Percentiles rank a stretch among this genome's conserved stretches.
Conservation (phyloP, 2,888 invertebrate species). For the Lasiommata megera region DNA sequence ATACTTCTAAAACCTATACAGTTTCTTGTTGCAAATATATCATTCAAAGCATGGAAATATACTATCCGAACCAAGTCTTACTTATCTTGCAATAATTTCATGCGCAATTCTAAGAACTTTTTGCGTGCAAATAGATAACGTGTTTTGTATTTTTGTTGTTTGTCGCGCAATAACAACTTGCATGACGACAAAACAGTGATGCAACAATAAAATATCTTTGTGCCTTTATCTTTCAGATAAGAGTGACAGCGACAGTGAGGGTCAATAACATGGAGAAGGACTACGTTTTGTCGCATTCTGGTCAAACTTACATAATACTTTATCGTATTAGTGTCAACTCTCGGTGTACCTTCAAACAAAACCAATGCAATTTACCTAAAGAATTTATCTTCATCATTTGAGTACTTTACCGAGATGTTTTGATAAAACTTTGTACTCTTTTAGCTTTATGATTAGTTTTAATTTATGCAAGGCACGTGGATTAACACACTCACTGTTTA, state of each 20-base stretch:
- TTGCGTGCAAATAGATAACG: conserved; percentile 2
- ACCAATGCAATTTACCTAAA: conserved; percentile 5
- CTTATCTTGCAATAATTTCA: neutral
- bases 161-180: conserved; percentile 3
- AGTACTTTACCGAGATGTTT: conserved; percentile 27
- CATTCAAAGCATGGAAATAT: neutral
- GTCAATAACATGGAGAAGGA: conserved; percentile 83
- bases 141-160: conserved; percentile 5
- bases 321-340: conserved; percentile 65
- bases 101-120: neutral
- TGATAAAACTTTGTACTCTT: conserved; percentile 52
- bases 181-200: conserved; percentile 17
- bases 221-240: conserved; percentile 83
- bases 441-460: conserved; percentile 66
- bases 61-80: neutral
- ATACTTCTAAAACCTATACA: conserved; percentile 2
- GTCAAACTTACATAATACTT: conserved; percentile 77
- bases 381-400: conserved; percentile 4
- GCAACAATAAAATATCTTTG: conserved; percentile 23
- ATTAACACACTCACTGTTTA: conserved; percentile 81
- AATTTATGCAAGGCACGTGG: conserved; percentile 58
- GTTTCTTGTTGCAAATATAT: too few species aligned
- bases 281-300: conserved; percentile 75
- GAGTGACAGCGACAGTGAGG: conserved; percentile 97
- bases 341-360: conserved; percentile 51